Conservation (phyloP, 2,797 vertebrate species). For the Trichosurus vulpecula region DNA sequence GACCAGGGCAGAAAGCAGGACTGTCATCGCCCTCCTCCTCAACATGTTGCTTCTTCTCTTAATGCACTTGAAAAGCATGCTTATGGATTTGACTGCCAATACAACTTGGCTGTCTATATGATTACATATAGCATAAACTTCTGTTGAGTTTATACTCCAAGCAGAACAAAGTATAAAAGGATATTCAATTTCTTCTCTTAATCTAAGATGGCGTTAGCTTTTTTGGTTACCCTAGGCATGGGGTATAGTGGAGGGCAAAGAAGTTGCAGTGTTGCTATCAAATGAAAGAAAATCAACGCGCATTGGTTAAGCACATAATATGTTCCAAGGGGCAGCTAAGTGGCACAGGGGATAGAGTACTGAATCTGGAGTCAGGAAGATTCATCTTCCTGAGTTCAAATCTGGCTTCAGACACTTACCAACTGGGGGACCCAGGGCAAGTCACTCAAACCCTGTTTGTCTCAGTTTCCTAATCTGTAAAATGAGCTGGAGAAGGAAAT, state of each 20-base stretch:
- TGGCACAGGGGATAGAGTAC: not conserved
- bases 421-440: not conserved
- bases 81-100: not conserved
- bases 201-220: not conserved
- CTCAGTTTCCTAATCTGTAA: not conserved
- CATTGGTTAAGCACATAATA: not conserved
- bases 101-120: not conserved
- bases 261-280: not conserved
- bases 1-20: not conserved
- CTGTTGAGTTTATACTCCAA: constrained; percentile 29
- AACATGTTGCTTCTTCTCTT: not conserved
- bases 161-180: not conserved
- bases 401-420: not conserved
- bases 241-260: not conserved
- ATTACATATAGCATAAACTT: constrained; percentile 50
- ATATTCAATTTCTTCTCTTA: not conserved
- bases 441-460: not conserved
- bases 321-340: not conserved
- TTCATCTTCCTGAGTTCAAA: too few relatives aligned
- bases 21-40: not conserved
- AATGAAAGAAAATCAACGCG: not conserved
- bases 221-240: not conserved
- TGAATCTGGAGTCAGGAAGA: not conserved
- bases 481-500: not conserved
- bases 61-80: not conserved